phyloP scores from a whole-genome alignment of 53 echinoderm and acorn worm species.

The Paracentrotus lividus region DNA sequence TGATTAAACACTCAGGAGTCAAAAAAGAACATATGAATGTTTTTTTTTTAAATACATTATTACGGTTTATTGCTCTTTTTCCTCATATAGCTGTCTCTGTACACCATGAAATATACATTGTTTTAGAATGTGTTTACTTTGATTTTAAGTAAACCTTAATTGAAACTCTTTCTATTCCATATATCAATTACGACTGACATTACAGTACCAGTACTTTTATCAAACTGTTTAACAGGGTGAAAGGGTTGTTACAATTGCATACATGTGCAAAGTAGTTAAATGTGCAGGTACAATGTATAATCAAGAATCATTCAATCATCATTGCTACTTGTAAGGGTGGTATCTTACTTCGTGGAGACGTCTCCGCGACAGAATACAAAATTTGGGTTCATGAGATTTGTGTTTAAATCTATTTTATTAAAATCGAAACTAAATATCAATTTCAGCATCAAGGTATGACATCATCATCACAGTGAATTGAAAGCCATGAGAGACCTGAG shows the following conservation, averaged over 20 bases:
- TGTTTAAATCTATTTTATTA: no score
- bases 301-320: neutral
- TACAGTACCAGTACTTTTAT: neutral
- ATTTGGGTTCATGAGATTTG: no score
- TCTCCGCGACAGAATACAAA: neutral
- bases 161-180: neutral
- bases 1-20: neutral
- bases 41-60: no score
- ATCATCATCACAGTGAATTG: no score
- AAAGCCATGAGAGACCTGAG: no score
- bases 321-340: neutral
- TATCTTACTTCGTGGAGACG: no score
- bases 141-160: neutral
- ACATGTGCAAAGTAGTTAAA: neutral
- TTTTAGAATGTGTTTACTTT: neutral
- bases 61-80: no score
- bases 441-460: no score
- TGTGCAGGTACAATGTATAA: conserved; percentile 6
- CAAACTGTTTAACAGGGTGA: neutral
- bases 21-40: no score
- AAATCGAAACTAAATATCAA: no score
- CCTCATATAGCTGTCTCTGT: no score
- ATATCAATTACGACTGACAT: neutral
- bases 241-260: neutral
- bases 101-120: neutral